Conservation (phyloP, 1,140 invertebrate genomes). For the Magallana angulata region DNA sequence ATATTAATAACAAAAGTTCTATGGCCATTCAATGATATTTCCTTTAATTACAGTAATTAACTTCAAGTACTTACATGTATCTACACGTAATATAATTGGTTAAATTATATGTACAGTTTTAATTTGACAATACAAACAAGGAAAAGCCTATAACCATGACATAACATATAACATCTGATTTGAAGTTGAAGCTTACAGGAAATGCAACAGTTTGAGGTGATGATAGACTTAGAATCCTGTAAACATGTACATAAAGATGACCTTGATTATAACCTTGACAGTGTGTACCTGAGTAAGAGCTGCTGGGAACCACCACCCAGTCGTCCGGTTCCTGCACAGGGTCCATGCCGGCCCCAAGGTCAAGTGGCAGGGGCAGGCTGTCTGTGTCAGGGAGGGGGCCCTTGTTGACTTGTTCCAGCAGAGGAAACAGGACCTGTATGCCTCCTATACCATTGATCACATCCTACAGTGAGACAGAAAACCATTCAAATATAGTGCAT, state of each 20-base stretch:
- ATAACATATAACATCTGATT: too few relatives aligned
- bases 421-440: conserved; percentile 83
- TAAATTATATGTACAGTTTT: too few relatives aligned
- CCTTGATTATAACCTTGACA: too few relatives aligned
- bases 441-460: conserved; percentile 82
- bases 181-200: too few relatives aligned
- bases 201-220: too few relatives aligned
- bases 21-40: not conserved
- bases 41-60: too few relatives aligned
- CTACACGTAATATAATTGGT: too few relatives aligned
- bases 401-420: conserved; percentile 81
- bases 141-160: too few relatives aligned
- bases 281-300: conserved; percentile 80
- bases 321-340: conserved; percentile 76
- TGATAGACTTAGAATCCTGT: too few relatives aligned
- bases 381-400: conserved; percentile 51
- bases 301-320: conserved; percentile 83
- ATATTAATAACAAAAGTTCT: not conserved
- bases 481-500: not conserved
- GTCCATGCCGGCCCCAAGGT: not conserved
- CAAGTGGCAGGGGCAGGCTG: not conserved
- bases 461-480: conserved; percentile 78
- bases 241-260: too few relatives aligned
- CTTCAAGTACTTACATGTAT: too few relatives aligned
- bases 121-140: too few relatives aligned